These are phyloP conservation scores for Aleiodes leptofemur DNA, from an alignment of 2,888 invertebrate species.

Conservation along the genomic window DNA sequence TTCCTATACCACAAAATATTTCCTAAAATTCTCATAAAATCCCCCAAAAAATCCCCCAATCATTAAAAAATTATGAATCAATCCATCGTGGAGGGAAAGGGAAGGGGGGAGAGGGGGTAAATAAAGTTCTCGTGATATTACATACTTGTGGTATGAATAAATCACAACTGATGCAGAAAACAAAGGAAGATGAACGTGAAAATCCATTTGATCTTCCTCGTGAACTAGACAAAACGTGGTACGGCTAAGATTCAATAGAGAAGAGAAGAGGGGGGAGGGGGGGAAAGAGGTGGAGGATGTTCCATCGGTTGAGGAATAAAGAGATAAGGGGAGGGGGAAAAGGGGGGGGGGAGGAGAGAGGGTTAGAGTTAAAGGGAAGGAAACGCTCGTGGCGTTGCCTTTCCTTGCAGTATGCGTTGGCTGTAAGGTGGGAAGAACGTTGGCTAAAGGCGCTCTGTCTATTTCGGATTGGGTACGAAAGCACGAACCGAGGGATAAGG, in stretches of 20 bases:
- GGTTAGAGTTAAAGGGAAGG: constrained; percentile 38
- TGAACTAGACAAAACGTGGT: constrained; percentile 22
- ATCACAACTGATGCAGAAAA: constrained; percentile 35
- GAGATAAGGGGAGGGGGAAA: constrained; percentile 7
- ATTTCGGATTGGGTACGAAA: constrained; percentile 42
- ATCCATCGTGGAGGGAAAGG: no score
- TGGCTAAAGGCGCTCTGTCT: constrained; percentile 41
- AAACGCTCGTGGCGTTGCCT: constrained; percentile 35
- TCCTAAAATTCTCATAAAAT: no score
- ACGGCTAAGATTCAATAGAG: constrained; percentile 37
- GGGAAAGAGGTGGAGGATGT: constrained; percentile 39
- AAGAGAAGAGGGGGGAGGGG: constrained; percentile 4
- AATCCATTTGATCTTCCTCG: constrained; percentile 46
- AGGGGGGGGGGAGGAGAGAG: constrained; percentile 30
- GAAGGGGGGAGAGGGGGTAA: no score
- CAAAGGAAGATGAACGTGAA: constrained; percentile 37
- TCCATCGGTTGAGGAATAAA: constrained; percentile 16
- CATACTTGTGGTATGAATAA: constrained; percentile 31
- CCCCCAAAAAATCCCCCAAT: no score
- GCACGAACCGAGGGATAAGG: constrained; percentile 43
- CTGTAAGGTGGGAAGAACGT: constrained; percentile 47
- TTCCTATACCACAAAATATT: no score
- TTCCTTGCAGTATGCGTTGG: constrained; percentile 40
- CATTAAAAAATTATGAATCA: no score
- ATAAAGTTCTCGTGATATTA: neutral